Evolutionary conservation across 1,140 invertebrate species (phyloP), one percentile per base, ranked within the genome.

Genomic region (Teleogryllus occipitalis): DNA sequence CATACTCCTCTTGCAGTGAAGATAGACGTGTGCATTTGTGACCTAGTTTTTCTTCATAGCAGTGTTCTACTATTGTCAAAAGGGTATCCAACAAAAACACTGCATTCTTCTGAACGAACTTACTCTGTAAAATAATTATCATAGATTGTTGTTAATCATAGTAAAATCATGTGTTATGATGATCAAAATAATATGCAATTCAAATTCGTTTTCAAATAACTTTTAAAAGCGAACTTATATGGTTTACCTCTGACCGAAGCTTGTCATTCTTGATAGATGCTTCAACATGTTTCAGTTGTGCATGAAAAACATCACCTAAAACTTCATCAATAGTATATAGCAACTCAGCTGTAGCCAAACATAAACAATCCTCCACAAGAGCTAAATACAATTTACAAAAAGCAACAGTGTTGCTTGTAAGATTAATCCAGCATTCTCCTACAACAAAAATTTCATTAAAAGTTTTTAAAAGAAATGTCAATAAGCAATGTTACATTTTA

Each of bases 331-430:
- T 90, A 3, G 90, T 86, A 76, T 88, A 84, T 79, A 92, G 87
- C 75, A 92, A 87, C 83, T 94, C 91, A 4, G 89, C 87, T 2
- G 90, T 91, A 82, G 89, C 87, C 8, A 95, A 85, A 79, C 90
- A 90, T 76, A 94, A 84, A 81, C 93, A 89, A 84, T 94, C 93
- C 73, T 92, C 89, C 7, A 93, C 82, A 73, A 94, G 87, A 46
- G 88, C 87, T 14, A 94, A 83, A 82, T 90, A 93, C 18, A 91
- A 85, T 84, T 91, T 93, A 15, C 90, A 89, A 84, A 95, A 95
- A 72, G 91, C 87, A 18, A 93, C 84, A 14, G 91, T 93, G 83
- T 92, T 95, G 81, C 87, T 86, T 0, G 93, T 94, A 79, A 95
- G 84, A 21, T 89, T 87, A n/a, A 94, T 86, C 88, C 91, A 92